These are phyloP conservation scores for Proteles cristata DNA, from an alignment of 2,113 vertebrate genomes.

Conservation along the genomic window DNA sequence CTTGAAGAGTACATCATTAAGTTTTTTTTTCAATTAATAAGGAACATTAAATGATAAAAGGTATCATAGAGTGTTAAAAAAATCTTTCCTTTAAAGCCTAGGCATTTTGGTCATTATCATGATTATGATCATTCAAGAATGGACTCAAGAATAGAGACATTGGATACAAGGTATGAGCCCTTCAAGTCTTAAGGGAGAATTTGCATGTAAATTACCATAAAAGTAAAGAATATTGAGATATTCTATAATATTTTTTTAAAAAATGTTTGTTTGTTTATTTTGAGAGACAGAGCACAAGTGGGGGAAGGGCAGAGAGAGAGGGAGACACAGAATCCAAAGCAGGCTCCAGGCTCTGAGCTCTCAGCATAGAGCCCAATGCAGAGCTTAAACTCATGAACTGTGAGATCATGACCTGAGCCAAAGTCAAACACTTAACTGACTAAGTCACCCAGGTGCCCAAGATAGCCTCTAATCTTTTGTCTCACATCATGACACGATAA, in stretches of 20 bases:
- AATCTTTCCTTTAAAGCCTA: background rate
- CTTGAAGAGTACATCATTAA: background rate
- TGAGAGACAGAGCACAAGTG: too few relatives aligned
- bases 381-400: too few relatives aligned
- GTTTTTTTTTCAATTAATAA: background rate
- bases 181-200: background rate
- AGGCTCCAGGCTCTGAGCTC: too few relatives aligned
- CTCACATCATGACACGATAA: background rate
- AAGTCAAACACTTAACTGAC: too few relatives aligned
- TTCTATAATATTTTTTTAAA: background rate
- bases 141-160: background rate
- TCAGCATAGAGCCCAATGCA: too few relatives aligned
- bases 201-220: background rate
- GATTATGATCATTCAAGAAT: background rate
- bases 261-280: too few relatives aligned
- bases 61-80: background rate
- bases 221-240: background rate
- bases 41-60: conserved; percentile 25
- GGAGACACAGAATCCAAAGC: too few relatives aligned
- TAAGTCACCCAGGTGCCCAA: background rate
- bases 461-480: background rate
- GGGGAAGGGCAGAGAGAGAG: too few relatives aligned
- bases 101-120: background rate
- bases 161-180: background rate
- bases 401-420: too few relatives aligned